Evolutionary conservation across 2,113 vertebrate genomes (phyloP), one percentile per base, ranked within the genome.

Genomic region (Rutilus rutilus): DNA sequence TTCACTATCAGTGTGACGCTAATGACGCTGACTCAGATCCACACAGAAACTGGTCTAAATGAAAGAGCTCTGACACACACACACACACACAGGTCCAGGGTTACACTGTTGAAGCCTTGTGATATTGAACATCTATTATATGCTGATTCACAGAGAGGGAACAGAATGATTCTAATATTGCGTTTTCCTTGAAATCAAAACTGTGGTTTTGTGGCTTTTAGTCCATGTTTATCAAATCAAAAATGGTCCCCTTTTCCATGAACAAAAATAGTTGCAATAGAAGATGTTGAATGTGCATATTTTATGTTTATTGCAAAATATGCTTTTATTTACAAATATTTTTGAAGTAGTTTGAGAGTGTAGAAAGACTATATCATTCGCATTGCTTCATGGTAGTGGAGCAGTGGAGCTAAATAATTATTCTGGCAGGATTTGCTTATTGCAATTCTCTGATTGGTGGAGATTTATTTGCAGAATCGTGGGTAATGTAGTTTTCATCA

Each of bases 81-180:
- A 57, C 52, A 57, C 52, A 50, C 6, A 39, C 36, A 39, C 54
- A 52, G 5, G n/a, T 45, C 60, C 54, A 67, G 19, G 9, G 10
- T 30, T 30, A 27, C 42, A 69, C 45, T 57, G 27, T 67, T 4
- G 42, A 52, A 69, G 47, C 14, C 27, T 77, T 19, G 65, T 75
- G 77, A 39, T 42, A 60, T 60, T 78, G 21, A 60, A 60, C 54
- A 60, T 60, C 77, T 78, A 57, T 57, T 78, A 36, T 6, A 25
- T 0, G 12, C 54, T 60, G 77, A 78, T 78, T 60, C 54, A 60
- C 12, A 60, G 30, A n/a, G 33, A 5, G 11, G 11, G 77, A 78
- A 78, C 52, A n/a, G 21, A 39, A 23, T 11, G 1, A 60, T 25
- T 78, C 2, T 36, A 59, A 60, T 25, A 57, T 42, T 59, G 21